Evolutionary conservation across 2,113 vertebrate species (phyloP).

Genomic region (Todiramphus saurophagus): DNA sequence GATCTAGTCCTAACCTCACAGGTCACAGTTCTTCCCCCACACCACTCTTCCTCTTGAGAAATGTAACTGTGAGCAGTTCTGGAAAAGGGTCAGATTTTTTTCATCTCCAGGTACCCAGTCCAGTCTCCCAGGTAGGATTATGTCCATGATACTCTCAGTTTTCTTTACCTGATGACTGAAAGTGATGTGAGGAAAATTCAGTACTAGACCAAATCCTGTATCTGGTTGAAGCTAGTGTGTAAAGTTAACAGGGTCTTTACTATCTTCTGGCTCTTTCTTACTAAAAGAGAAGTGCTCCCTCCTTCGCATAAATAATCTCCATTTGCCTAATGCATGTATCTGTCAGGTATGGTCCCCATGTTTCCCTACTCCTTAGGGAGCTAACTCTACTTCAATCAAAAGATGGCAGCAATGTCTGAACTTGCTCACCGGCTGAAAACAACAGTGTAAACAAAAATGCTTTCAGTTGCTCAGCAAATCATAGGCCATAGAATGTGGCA

Average conservation of each 20-base stretch:
- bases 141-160: fast-evolving
- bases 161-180: neutral
- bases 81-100: neutral
- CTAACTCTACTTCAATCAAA: neutral
- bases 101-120: neutral
- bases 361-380: neutral
- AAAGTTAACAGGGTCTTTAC: neutral
- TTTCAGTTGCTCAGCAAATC: neutral
- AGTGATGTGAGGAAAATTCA: neutral
- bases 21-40: neutral
- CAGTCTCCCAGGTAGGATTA: neutral
- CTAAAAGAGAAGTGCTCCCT: neutral
- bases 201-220: neutral
- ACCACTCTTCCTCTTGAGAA: neutral
- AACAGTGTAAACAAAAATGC: neutral
- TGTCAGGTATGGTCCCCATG: neutral
- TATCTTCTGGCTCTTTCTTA: neutral
- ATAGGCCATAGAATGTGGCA: neutral
- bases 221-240: neutral
- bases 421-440: neutral
- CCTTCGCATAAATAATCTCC: neutral
- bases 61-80: neutral
- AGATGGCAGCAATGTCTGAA: neutral
- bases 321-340: neutral
- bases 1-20: neutral